These are phyloP conservation scores for Linyphia triangularis DNA, from an alignment of 2,888 invertebrate genomes.

Conservation along the genomic window DNA sequence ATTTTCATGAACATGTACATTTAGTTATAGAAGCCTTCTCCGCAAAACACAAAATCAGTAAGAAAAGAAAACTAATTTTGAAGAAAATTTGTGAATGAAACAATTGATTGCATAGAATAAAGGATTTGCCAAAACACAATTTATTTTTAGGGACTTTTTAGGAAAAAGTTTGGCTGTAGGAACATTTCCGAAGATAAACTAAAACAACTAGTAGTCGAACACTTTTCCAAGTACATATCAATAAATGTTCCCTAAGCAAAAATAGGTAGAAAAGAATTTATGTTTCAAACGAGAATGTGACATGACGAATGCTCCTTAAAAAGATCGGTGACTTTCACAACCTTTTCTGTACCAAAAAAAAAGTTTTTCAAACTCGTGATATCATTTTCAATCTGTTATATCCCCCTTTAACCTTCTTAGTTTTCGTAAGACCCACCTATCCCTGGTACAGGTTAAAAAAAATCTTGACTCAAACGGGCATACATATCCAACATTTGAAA, in stretches of 20 bases:
- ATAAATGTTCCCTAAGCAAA: conserved; percentile 9
- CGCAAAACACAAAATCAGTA: too few species aligned
- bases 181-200: conserved; percentile 1
- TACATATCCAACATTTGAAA: conserved; percentile 48
- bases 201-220: conserved; percentile 7
- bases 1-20: too few species aligned
- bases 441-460: conserved; percentile 20
- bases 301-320: conserved; percentile 61
- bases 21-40: too few species aligned
- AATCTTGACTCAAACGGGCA: conserved; percentile 34
- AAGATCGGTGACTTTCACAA: conserved; percentile 51
- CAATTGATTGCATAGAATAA: too few species aligned
- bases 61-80: too few species aligned
- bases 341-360: conserved; percentile 11
- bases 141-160: too few species aligned
- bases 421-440: conserved; percentile 42
- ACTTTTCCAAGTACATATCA: conserved; percentile 15
- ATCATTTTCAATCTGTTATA: conserved; percentile 68
- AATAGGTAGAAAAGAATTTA: conserved; percentile 18
- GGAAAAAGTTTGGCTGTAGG: conserved; percentile 17
- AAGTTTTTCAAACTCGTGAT: conserved; percentile 56
- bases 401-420: conserved; percentile 43
- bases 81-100: too few species aligned
- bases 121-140: neutral
- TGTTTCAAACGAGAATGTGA: conserved; percentile 47